These are phyloP conservation scores for Rhodeus uyekii DNA, from an alignment of 2,797 vertebrate genomes.

Conservation along the genomic window DNA sequence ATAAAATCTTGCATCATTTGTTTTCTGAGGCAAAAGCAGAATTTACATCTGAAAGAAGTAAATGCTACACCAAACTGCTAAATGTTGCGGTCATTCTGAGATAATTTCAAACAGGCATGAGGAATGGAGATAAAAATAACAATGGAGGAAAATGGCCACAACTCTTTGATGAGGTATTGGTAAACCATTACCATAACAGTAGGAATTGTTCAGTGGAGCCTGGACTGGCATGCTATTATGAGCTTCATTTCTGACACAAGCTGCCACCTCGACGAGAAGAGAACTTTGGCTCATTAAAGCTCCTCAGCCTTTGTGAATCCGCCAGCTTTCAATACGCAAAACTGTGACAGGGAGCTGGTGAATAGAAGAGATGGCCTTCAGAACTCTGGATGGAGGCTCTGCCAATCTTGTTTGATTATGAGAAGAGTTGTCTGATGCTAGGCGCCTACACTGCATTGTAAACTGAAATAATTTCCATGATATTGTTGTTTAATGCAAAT, in stretches of 20 bases:
- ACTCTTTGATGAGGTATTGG: conserved; percentile 55
- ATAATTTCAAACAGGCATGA: conserved; percentile 59
- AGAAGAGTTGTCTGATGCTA: conserved; percentile 50
- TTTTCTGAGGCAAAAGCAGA: conserved; percentile 22
- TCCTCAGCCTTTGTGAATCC: conserved; percentile 68
- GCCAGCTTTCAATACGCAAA: conserved; percentile 64
- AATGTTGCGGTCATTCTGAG: conserved; percentile 53
- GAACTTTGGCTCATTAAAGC: conserved; percentile 73
- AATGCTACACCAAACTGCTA: conserved; percentile 35
- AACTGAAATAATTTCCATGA: conserved; percentile 47
- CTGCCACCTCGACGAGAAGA: conserved; percentile 65
- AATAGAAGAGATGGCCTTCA: conserved; percentile 55
- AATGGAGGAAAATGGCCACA: conserved; percentile 48
- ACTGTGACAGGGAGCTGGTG: conserved; percentile 61
- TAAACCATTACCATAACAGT: conserved; percentile 70
- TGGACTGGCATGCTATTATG: conserved; percentile 68
- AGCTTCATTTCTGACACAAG: conserved; percentile 70
- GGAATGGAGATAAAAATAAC: conserved; percentile 52
- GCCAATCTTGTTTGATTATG: conserved; percentile 51
- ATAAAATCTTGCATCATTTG: conserved; percentile 41
- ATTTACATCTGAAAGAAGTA: conserved; percentile 59
- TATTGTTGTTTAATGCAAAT: conserved; percentile 19
- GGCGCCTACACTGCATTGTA: conserved; percentile 21
- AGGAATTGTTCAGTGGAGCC: conserved; percentile 65
- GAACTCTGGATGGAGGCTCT: conserved; percentile 47